phyloP scores from a whole-genome alignment of 2,888 invertebrate species.

The Amphipoea oculea region DNA sequence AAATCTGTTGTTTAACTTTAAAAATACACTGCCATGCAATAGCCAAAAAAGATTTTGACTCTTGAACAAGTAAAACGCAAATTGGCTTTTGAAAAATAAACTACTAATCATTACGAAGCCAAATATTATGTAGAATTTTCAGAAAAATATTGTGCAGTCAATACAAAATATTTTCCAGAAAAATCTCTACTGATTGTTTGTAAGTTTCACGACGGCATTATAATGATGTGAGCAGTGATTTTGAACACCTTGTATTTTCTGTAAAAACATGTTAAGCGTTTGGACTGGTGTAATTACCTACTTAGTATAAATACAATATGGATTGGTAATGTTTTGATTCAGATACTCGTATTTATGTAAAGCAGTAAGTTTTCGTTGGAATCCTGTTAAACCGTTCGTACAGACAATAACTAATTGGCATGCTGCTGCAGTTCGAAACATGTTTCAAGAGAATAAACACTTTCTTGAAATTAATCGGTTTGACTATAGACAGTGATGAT shows the following conservation, averaged over 20 bases:
- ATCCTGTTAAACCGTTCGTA: neutral
- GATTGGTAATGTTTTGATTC: constrained; percentile 6
- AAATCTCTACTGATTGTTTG: neutral
- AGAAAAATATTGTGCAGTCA: neutral
- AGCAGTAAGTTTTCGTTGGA: neutral
- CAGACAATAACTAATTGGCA: constrained; percentile 21
- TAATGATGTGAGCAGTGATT: neutral
- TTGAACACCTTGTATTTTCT: constrained; percentile 34
- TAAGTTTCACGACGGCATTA: too few relatives aligned
- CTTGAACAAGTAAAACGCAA: neutral
- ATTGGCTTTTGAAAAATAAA: constrained; percentile 2
- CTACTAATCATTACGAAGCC: neutral
- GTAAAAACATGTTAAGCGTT: constrained; percentile 34
- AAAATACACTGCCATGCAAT: constrained; percentile 5
- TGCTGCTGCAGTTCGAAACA: constrained; percentile 64
- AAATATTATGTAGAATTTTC: neutral
- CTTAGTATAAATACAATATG: constrained; percentile 1
- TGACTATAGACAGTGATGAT: constrained; percentile 66
- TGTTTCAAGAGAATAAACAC: constrained; percentile 64
- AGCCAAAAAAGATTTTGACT: neutral
- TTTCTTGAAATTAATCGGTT: constrained; percentile 63
- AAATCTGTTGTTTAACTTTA: constrained; percentile 7
- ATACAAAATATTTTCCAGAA: neutral
- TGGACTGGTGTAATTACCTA: constrained; percentile 23
- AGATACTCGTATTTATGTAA: neutral